Conservation (phyloP, 2,113 vertebrate genomes). For the Aptenodytes patagonicus region DNA sequence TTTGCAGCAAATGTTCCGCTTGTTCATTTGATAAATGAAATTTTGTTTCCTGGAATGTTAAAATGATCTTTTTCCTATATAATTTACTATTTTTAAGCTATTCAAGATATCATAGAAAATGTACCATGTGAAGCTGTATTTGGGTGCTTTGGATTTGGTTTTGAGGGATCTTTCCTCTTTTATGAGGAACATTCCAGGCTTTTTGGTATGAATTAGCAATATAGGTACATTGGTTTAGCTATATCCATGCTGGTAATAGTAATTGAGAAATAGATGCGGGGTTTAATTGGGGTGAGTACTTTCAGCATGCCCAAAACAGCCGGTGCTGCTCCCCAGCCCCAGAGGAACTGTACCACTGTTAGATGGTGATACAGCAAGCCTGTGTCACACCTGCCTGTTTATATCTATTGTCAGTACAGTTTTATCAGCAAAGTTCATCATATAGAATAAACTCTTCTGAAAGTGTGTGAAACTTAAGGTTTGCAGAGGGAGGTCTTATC, state of each 20-base stretch:
- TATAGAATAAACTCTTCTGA: background rate
- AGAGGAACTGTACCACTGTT: background rate
- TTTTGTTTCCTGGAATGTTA: background rate
- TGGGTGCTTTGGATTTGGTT: background rate
- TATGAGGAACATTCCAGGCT: background rate
- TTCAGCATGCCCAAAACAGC: background rate
- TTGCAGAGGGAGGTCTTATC: background rate
- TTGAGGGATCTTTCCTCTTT: background rate
- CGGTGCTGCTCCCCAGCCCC: background rate
- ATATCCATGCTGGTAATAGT: background rate
- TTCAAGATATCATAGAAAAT: background rate
- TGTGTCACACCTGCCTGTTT: background rate
- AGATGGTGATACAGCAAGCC: background rate
- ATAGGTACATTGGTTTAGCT: background rate
- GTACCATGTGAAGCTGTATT: background rate
- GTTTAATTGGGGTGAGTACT: background rate
- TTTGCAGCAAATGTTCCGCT: background rate
- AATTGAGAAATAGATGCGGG: background rate
- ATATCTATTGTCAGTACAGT: background rate
- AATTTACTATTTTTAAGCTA: background rate
- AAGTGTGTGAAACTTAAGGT: background rate
- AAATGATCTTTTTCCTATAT: background rate
- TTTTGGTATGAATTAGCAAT: background rate
- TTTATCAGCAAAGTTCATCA: background rate
- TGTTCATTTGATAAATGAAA: background rate